Conservation (phyloP, 2,888 invertebrate genomes). For the Troides helena region DNA sequence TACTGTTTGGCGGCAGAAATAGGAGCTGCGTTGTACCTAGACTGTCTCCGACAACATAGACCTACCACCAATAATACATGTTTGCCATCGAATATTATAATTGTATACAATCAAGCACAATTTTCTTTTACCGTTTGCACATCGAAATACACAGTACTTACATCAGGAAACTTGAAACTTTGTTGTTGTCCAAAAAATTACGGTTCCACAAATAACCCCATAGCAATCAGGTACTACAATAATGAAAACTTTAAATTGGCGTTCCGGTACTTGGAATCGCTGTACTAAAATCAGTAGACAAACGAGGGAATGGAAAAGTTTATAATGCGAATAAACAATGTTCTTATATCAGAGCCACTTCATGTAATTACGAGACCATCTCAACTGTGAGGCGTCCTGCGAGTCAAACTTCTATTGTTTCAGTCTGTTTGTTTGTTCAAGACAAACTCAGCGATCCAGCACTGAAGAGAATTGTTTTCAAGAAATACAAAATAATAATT, state of each 20-base stretch:
- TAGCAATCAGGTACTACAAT: not conserved
- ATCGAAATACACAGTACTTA: too few relatives aligned
- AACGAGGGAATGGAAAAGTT: slow-evolving; percentile 30
- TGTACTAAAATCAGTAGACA: slow-evolving; percentile 16
- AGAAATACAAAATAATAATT: slow-evolving; percentile 31
- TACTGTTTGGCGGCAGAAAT: too few relatives aligned
- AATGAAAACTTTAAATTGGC: slow-evolving; percentile 19
- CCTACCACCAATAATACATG: too few relatives aligned
- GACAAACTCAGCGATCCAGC: slow-evolving; percentile 31
- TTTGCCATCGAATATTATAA: too few relatives aligned
- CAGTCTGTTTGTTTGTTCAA: slow-evolving; percentile 41
- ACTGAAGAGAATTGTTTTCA: slow-evolving; percentile 36
- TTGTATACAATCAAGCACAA: too few relatives aligned
- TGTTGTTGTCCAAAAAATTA: not conserved
- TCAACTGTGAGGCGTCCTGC: slow-evolving; percentile 43
- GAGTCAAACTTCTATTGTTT: slow-evolving; percentile 58
- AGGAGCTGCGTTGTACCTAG: too few relatives aligned
- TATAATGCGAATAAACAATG: slow-evolving; percentile 36
- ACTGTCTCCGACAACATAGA: too few relatives aligned
- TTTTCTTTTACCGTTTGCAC: too few relatives aligned
- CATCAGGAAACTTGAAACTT: too few relatives aligned
- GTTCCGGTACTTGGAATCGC: not conserved
- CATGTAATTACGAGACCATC: slow-evolving; percentile 56
- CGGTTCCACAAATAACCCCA: not conserved
- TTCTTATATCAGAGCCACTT: slow-evolving; percentile 33